A percentile compares a stretch with the other conserved stretches of the same genome.
phyloP scores from a whole-genome alignment of 53 echinoderm and acorn worm genomes.

The Antedon mediterranea region DNA sequence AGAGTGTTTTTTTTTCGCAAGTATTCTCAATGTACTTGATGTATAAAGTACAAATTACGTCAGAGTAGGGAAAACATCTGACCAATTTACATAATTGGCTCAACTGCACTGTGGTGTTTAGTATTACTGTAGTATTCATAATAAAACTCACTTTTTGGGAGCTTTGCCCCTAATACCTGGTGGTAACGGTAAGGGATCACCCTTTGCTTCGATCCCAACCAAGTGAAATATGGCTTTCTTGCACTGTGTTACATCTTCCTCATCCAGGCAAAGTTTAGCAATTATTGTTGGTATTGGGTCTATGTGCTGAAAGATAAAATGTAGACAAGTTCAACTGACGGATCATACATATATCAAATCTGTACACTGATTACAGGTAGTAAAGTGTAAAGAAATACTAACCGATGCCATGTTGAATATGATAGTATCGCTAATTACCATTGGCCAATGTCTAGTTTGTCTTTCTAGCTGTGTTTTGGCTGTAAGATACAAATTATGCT shows the following conservation, averaged over 20 bases:
- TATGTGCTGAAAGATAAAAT: constrained; percentile 41
- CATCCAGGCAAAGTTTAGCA: constrained; percentile 45
- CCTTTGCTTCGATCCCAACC: constrained; percentile 80
- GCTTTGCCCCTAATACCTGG: constrained; percentile 61
- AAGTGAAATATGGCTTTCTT: constrained; percentile 69
- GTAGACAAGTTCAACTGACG: too few relatives aligned
- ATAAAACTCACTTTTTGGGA: constrained; percentile 51
- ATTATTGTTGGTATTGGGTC: constrained; percentile 66
- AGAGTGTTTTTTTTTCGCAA: too few relatives aligned
- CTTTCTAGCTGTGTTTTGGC: constrained; percentile 76
- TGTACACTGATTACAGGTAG: too few relatives aligned
- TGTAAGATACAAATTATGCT: constrained; percentile 23
- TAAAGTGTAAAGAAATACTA: constrained; percentile 17
- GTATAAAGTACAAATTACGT: too few relatives aligned
- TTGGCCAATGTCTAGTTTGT: constrained; percentile 84
- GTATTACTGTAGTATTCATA: too few relatives aligned
- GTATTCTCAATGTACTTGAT: too few relatives aligned
- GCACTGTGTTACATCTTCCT: constrained; percentile 64
- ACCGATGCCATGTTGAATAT: constrained; percentile 82
- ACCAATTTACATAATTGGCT: too few relatives aligned
- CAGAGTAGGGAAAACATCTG: too few relatives aligned
- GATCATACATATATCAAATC: too few relatives aligned
- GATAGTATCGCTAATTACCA: constrained; percentile 76
- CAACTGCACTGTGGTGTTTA: too few relatives aligned
- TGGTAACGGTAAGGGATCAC: constrained; percentile 78